These are phyloP conservation scores for Mirza zaza DNA, from an alignment of 2,113 vertebrate species.

Conservation along the genomic window DNA sequence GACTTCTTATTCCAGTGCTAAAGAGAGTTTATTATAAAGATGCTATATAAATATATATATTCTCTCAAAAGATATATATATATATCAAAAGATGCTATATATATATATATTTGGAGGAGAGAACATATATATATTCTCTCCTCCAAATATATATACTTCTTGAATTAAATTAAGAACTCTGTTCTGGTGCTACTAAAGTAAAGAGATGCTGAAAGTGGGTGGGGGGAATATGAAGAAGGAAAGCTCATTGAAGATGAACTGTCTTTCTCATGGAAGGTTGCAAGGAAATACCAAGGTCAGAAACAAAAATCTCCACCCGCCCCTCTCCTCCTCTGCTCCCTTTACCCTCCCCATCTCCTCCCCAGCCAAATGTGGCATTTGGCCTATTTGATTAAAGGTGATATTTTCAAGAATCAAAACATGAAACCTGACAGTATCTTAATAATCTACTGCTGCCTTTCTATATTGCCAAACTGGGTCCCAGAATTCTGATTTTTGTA, in stretches of 20 bases:
- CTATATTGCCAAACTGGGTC: background rate
- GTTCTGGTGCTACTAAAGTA: background rate
- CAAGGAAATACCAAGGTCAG: conserved; percentile 21
- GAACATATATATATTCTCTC: background rate
- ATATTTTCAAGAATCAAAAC: conserved; percentile 15
- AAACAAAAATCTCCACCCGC: background rate
- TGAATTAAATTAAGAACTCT: conserved; percentile 7
- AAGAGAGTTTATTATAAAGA: background rate
- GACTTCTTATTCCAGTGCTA: background rate
- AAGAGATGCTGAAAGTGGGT: background rate
- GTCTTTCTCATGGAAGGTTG: background rate
- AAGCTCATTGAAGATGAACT: conserved; percentile 20
- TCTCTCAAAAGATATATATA: background rate
- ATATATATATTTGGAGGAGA: too few relatives aligned
- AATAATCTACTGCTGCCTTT: background rate
- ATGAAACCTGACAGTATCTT: background rate
- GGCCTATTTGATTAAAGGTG: background rate
- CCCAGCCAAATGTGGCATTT: background rate
- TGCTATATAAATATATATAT: background rate
- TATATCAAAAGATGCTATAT: background rate
- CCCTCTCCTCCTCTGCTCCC: background rate
- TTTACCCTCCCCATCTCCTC: background rate
- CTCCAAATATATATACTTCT: background rate
- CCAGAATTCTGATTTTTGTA: conserved; percentile 44
- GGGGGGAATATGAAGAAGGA: background rate